phyloP scores from a whole-genome alignment of 64 coral and sea anemone genomes.

The Porites australiensis region DNA sequence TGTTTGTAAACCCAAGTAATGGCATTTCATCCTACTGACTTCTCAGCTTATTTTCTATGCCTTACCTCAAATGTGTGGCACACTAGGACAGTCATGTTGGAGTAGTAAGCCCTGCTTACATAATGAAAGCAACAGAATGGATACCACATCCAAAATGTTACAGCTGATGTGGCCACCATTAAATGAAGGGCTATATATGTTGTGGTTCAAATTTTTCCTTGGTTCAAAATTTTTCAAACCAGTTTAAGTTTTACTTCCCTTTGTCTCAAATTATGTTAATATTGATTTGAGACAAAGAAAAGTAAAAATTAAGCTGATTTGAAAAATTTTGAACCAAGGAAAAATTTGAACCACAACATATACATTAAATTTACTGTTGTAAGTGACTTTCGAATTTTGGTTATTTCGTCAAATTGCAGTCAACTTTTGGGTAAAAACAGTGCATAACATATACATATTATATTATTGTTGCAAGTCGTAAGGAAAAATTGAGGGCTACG shows the following conservation, averaged over 20 bases:
- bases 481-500: not conserved
- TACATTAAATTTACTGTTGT: not conserved
- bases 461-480: not conserved
- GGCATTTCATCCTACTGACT: too few relatives aligned
- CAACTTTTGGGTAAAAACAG: not conserved
- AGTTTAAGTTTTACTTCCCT: too few relatives aligned
- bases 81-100: not conserved
- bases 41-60: too few relatives aligned
- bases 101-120: not conserved
- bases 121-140: not conserved
- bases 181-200: not conserved
- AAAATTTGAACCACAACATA: too few relatives aligned
- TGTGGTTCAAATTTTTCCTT: too few relatives aligned
- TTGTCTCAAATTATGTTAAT: too few relatives aligned
- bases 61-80: not conserved
- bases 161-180: not conserved
- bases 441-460: not conserved
- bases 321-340: too few relatives aligned
- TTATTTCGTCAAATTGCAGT: not conserved
- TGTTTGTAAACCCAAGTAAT: too few relatives aligned
- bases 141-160: not conserved
- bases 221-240: too few relatives aligned
- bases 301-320: too few relatives aligned
- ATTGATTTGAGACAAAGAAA: too few relatives aligned
- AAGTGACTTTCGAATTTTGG: not conserved